Evolutionary conservation across 2,797 vertebrate species (phyloP).

Genomic region (Nannoperca obscura): DNA sequence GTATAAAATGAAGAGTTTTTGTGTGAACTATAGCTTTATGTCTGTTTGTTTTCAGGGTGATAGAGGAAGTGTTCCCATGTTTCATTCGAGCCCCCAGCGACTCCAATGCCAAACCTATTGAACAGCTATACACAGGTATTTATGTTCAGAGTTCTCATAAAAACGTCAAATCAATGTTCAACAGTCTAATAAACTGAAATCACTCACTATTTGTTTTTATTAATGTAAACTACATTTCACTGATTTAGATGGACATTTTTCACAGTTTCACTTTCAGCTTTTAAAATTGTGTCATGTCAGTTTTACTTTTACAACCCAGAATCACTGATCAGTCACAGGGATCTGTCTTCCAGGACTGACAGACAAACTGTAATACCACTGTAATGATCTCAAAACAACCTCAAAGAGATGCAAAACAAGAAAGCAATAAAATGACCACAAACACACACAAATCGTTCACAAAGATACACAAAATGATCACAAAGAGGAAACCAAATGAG

Average conservation of each 20-base stretch:
- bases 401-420: neutral
- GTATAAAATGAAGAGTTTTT: neutral
- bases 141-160: neutral
- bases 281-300: no score
- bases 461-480: neutral
- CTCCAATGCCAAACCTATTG: slow-evolving; percentile 95
- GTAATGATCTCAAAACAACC: neutral
- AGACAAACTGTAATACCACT: neutral
- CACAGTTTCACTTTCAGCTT: no score
- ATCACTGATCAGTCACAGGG: neutral
- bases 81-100: slow-evolving; percentile 94
- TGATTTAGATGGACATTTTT: no score
- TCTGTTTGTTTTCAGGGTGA: slow-evolving; percentile 79
- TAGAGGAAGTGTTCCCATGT: slow-evolving; percentile 89
- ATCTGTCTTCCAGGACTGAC: no score
- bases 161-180: neutral
- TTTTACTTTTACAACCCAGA: no score
- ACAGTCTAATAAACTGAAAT: neutral
- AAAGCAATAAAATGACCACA: neutral
- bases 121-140: slow-evolving; percentile 90
- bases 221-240: neutral
- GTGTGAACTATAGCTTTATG: neutral
- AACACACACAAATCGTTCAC: neutral
- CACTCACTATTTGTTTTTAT: neutral
- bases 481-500: neutral